These are phyloP conservation scores for Ametastegia equiseti DNA, from an alignment of 2,888 invertebrate species.

Conservation along the genomic window DNA sequence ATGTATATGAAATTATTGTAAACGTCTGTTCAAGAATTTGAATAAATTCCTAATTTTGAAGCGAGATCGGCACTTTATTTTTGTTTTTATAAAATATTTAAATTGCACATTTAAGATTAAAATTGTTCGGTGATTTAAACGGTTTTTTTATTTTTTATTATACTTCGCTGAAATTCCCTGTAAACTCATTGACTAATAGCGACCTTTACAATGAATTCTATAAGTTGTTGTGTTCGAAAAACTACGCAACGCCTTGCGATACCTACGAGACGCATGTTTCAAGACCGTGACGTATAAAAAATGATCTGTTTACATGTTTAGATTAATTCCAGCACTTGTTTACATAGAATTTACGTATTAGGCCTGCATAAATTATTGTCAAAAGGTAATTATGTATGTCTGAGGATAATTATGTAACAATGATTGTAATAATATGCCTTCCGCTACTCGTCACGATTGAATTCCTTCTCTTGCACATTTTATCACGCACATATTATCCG, in stretches of 20 bases:
- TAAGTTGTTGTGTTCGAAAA: constrained; percentile 5
- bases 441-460: too few relatives aligned
- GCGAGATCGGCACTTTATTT: not conserved
- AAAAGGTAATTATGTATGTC: too few relatives aligned
- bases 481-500: too few relatives aligned
- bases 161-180: not conserved
- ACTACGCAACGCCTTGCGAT: constrained; percentile 14
- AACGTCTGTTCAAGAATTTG: not conserved
- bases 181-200: not conserved
- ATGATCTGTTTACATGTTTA: constrained; percentile 21
- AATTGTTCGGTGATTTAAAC: too few relatives aligned
- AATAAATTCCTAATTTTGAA: not conserved
- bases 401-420: too few relatives aligned
- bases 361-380: not conserved
- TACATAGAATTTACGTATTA: not conserved
- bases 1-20: not conserved
- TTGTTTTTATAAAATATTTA: not conserved
- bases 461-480: too few relatives aligned
- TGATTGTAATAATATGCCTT: too few relatives aligned
- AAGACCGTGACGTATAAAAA: not conserved
- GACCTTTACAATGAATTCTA: not conserved
- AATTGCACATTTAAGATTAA: too few relatives aligned
- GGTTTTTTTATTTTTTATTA: too few relatives aligned
- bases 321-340: constrained; percentile 28
- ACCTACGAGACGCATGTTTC: not conserved